Base-by-base conservation (phyloP, 2,797 vertebrate species). In the Phoebastria nigripes region DNA sequence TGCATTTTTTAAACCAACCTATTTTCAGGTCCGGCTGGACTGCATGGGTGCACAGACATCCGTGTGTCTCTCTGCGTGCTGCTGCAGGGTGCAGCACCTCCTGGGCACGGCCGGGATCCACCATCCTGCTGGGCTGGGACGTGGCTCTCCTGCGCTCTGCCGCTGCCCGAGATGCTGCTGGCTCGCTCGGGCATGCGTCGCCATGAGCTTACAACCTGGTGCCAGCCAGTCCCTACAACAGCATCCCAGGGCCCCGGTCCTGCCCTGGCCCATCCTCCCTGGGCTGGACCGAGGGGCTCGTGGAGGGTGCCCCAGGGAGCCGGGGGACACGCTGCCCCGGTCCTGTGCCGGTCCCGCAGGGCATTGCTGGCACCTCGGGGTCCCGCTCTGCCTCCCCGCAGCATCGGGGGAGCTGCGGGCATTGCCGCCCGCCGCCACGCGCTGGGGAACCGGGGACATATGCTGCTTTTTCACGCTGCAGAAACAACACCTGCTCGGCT, bases 401-500 rank as follows among this genome's bases (percentile, higher is more conserved):
- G 82, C 79, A 11, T 2, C 0, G 2, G 39, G 41, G 62, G 58
- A 87, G 37, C 13, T 1, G 6, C 9, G 7, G 91, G 92, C 82
- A 89, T 11, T 0, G 8, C 66, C 3, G 28, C 11, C 41, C 1
- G 42, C 80, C 2, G 8, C 78, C 14, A 7, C 8, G 3, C 4
- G 21, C 93, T 22, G 2, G 55, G 54, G 89, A 95, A 65, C 86
- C 9, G 7, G 65, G 92, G 76, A 94, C 97, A 97, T 97, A 97
- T 97, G 96, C 96, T 97, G 96, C 91, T 95, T 97, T 91, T 97
- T 97, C 96, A 94, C 96, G 39, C 96, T 9, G 1, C 2, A 1
- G 96, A 97, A 97, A 97, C 96, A 97, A 47, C 97, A 97, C 92
- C 95, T 97, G 97, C 96, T 96, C 80, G 3, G 70, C 91, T 97